These are phyloP conservation scores for Drosophila carrolli DNA, from an alignment of 1,140 invertebrate genomes.

Conservation along the genomic window DNA sequence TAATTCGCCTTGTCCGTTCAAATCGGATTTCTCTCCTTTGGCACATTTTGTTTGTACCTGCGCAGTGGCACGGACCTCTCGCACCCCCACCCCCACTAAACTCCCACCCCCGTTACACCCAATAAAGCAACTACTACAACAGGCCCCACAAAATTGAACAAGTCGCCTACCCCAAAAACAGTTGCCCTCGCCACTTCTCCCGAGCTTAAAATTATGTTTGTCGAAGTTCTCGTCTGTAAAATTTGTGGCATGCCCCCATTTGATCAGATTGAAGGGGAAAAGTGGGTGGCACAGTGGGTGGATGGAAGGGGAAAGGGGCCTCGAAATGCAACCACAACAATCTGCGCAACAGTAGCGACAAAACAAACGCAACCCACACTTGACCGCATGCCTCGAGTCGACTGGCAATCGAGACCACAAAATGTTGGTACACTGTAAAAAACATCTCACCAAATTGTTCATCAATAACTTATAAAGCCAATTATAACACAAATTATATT, in stretches of 20 bases:
- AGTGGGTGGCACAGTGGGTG: background rate
- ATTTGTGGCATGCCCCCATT: constrained; percentile 54
- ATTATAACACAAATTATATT: too few species aligned
- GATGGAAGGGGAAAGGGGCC: background rate
- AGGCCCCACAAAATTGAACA: constrained; percentile 27
- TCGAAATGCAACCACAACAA: constrained; percentile 51
- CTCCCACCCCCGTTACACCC: background rate
- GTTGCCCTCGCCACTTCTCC: constrained; percentile 3
- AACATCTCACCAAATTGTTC: background rate
- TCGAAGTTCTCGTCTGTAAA: constrained; percentile 44
- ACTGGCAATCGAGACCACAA: constrained; percentile 32
- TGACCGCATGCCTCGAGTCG: constrained; percentile 53
- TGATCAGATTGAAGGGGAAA: constrained; percentile 23
- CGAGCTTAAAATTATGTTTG: constrained; percentile 49
- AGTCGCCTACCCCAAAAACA: constrained; percentile 12
- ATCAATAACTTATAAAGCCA: background rate
- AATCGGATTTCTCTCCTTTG: constrained; percentile 5
- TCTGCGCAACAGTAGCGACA: constrained; percentile 57
- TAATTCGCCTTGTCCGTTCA: constrained; percentile 33
- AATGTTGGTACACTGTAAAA: constrained; percentile 22
- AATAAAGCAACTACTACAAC: constrained; percentile 35
- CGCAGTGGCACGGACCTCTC: constrained; percentile 50
- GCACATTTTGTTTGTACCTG: constrained; percentile 77
- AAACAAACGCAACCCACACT: constrained; percentile 53
- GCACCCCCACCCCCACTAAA: background rate